Conservation (phyloP, 2,888 invertebrate genomes). For the Synanthedon andrenaeformis region DNA sequence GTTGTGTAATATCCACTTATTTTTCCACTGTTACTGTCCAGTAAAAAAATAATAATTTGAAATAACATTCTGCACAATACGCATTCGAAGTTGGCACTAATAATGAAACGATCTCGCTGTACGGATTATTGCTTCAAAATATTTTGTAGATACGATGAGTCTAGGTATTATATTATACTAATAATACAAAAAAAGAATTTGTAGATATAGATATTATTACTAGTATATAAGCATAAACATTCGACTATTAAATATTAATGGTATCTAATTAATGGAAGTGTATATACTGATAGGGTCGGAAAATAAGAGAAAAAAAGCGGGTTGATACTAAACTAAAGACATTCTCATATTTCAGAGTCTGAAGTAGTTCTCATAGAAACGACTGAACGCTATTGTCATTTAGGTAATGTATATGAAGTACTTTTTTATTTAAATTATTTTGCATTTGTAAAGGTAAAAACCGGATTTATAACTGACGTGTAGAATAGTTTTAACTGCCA, state of each 20-base stretch:
- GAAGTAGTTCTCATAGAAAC: constrained; percentile 24
- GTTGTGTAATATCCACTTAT: constrained; percentile 4
- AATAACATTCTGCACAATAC: constrained; percentile 17
- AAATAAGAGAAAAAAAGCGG: not conserved
- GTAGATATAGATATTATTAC: constrained; percentile 16
- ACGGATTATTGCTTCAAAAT: not conserved
- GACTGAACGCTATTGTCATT: constrained; percentile 28
- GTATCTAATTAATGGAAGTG: constrained; percentile 9
- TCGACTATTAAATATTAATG: too few relatives aligned
- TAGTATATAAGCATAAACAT: constrained; percentile 5
- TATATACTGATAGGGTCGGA: constrained; percentile 3
- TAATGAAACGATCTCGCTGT: constrained; percentile 1
- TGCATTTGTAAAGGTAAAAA: not conserved
- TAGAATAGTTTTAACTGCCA: constrained; percentile 2
- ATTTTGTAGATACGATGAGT: not conserved
- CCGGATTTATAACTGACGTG: constrained; percentile 5
- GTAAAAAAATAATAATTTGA: constrained; percentile 46
- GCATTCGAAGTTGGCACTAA: constrained; percentile 2
- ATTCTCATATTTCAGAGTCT: constrained; percentile 22
- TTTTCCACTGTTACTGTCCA: not conserved
- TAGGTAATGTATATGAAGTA: constrained; percentile 12
- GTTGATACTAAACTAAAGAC: too few relatives aligned
- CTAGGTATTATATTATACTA: not conserved
- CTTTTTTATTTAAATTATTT: not conserved
- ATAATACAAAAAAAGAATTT: constrained; percentile 7